Evolutionary conservation across 1,140 invertebrate species (phyloP).

Genomic region (Pollicipes pollicipes): DNA sequence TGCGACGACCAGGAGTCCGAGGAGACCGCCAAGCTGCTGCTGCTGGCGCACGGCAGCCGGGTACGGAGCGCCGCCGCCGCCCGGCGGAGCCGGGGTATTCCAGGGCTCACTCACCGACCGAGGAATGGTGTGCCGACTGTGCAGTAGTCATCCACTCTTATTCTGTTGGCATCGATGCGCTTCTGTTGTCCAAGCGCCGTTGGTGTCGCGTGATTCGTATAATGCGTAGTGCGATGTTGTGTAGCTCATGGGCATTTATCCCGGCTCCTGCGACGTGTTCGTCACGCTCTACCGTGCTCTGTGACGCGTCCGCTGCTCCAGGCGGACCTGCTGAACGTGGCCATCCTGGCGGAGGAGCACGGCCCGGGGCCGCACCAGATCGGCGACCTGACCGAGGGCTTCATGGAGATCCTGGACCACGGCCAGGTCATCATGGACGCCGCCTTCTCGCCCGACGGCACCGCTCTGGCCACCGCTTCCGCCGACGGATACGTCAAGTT

Average conservation of each 20-base stretch:
- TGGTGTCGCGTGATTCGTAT: no score
- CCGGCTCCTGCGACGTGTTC: no score
- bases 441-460: conserved; percentile 80
- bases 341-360: conserved; percentile 32
- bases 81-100: no score
- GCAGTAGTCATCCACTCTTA: no score
- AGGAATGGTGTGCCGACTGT: no score
- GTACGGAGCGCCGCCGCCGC: conserved; percentile 32
- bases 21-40: conserved; percentile 56
- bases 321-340: conserved; percentile 45
- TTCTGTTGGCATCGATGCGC: no score
- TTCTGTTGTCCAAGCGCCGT: no score
- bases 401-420: conserved; percentile 41
- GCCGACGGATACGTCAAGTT: conserved; percentile 76
- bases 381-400: conserved; percentile 34
- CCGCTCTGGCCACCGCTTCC: conserved; percentile 71
- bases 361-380: conserved; percentile 30
- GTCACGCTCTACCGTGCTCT: no score
- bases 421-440: conserved; percentile 57
- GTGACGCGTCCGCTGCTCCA: conserved; percentile 25
- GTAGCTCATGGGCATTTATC: no score
- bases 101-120: no score
- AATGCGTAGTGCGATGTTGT: no score
- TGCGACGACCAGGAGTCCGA: conserved; percentile 34
- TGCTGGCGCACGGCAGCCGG: conserved; percentile 56